Evolutionary conservation across 1,140 invertebrate genomes (phyloP).

Genomic region (Bicyclus anynana): DNA sequence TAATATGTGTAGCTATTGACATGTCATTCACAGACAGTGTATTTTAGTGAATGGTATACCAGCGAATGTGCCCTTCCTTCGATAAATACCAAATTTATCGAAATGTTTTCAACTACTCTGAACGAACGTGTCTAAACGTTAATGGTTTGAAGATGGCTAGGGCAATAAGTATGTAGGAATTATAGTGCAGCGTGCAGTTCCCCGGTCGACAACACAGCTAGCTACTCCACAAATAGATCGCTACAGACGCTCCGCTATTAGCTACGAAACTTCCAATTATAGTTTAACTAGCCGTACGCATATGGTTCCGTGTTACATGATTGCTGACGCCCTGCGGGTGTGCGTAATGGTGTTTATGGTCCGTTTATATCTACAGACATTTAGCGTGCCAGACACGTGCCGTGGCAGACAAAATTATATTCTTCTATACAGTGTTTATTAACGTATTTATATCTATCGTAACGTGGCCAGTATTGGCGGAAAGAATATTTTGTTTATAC

Average conservation of each 20-base stretch:
- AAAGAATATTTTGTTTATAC: no score
- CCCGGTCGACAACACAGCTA: slow-evolving; percentile 51
- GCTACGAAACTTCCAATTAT: slow-evolving; percentile 25
- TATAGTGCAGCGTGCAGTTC: slow-evolving; percentile 10
- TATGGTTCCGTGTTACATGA: slow-evolving; percentile 11
- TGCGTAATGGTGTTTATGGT: not conserved
- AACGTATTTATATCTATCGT: no score
- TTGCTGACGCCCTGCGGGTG: not conserved
- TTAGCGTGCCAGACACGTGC: no score
- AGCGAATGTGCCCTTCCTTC: no score
- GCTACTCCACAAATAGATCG: slow-evolving; percentile 23
- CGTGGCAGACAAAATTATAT: no score
- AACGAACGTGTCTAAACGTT: slow-evolving; percentile 2
- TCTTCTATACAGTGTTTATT: no score
- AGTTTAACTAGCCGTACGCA: slow-evolving; percentile 16
- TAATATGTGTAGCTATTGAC: no score
- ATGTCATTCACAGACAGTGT: no score
- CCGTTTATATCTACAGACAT: not conserved
- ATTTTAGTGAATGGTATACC: no score
- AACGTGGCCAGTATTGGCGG: no score
- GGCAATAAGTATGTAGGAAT: not conserved
- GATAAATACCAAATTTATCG: not conserved
- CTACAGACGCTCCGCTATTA: slow-evolving; percentile 18
- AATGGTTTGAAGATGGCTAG: not conserved
- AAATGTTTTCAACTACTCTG: not conserved